Percentiles rank a stretch among this genome's conserved stretches.
phyloP scores from a whole-genome alignment of 1,140 invertebrate genomes.

The Drosophila malerkotliana region DNA sequence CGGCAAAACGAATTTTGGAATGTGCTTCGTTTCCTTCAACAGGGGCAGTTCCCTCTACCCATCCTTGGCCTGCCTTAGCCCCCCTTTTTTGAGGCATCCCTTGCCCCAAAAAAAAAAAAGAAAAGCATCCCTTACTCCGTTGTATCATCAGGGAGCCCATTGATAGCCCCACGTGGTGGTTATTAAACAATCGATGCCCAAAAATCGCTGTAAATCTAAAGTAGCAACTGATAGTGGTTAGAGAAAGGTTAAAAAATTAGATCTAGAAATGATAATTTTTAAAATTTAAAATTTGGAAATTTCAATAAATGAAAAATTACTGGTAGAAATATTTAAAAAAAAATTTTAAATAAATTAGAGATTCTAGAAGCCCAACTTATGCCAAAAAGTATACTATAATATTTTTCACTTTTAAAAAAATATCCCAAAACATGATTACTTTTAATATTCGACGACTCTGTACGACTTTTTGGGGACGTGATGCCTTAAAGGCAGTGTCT shows the following conservation, averaged over 20 bases:
- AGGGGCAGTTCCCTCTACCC: too few species aligned
- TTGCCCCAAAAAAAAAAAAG: neutral
- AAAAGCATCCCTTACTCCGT: neutral
- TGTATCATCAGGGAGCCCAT: slow-evolving; percentile 44
- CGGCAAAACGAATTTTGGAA: slow-evolving; percentile 63
- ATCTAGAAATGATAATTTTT: neutral
- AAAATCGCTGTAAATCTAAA: neutral
- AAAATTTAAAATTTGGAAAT: neutral
- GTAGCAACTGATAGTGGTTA: neutral
- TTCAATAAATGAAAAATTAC: neutral
- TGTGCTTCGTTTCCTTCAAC: slow-evolving; percentile 34
- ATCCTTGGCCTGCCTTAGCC: too few species aligned
- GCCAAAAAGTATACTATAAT: neutral
- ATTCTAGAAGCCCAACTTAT: too few species aligned
- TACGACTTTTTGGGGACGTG: slow-evolving; percentile 31
- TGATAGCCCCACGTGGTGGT: slow-evolving; percentile 23
- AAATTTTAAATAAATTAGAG: too few species aligned
- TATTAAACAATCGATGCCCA: slow-evolving; percentile 1
- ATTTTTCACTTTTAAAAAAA: too few species aligned
- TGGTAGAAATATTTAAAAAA: too few species aligned
- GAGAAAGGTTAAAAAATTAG: neutral
- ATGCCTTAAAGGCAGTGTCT: slow-evolving; percentile 23
- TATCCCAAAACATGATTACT: neutral
- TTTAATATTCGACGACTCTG: slow-evolving; percentile 7
- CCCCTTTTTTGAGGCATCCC: neutral